A percentile compares a stretch with the other conserved stretches of the same genome.
phyloP scores from a whole-genome alignment of 2,113 vertebrate species.

The Serinus canaria region DNA sequence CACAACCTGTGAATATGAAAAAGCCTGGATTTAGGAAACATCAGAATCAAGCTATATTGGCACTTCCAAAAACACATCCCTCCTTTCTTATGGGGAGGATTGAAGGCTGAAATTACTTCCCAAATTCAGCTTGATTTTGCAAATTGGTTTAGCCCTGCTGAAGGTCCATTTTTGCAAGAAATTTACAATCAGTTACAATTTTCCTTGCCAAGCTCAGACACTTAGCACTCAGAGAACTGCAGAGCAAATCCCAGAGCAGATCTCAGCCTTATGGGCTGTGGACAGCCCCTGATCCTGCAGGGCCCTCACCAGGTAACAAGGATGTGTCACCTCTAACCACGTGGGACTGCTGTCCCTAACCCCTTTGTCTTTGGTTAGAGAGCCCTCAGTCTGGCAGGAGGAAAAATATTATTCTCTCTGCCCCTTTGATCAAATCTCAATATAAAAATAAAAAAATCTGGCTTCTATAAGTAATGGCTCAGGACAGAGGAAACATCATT shows the following conservation, averaged over 20 bases:
- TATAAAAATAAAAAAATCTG: not conserved
- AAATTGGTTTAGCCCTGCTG: not conserved
- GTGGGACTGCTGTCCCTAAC: not conserved
- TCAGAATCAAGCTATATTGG: not conserved
- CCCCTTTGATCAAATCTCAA: not conserved
- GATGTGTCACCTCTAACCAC: not conserved
- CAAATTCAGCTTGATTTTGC: slow-evolving; percentile 29
- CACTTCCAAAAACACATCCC: not conserved
- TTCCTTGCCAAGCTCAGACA: not conserved
- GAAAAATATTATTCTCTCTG: slow-evolving; percentile 21
- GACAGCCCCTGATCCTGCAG: not conserved
- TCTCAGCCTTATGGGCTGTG: not conserved
- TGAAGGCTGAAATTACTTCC: not conserved
- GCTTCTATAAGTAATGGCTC: not conserved
- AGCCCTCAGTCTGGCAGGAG: not conserved
- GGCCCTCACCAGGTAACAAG: not conserved
- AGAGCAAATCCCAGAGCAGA: not conserved
- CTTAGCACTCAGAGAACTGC: not conserved
- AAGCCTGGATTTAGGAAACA: not conserved
- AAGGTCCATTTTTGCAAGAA: slow-evolving; percentile 14
- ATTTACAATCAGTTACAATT: slow-evolving; percentile 39
- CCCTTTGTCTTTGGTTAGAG: not conserved
- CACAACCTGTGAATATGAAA: not conserved
- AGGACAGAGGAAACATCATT: slow-evolving; percentile 41
- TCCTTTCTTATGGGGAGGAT: not conserved